Evolutionary conservation across 2,113 vertebrate species (phyloP), one percentile per base, ranked within the genome.

Genomic region (Sakesphorus luctuosus): DNA sequence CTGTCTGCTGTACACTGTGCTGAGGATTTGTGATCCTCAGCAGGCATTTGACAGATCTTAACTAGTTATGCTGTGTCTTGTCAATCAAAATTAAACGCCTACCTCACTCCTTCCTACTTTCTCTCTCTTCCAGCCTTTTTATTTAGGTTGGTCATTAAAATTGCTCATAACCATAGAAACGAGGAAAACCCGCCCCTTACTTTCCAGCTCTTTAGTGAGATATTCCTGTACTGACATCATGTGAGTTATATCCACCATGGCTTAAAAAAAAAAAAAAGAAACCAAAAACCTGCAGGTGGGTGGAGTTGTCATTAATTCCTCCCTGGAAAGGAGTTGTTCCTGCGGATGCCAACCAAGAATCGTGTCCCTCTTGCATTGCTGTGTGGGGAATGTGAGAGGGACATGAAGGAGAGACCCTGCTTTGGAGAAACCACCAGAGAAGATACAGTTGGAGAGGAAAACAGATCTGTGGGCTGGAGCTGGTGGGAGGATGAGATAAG

Each of bases 101-200:
- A 94, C 95, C 43, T 95, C 55, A 25, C 87, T 95, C 74, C 91
- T 94, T 96, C 94, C 94, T 92, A 96, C 93, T 96, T 95, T 95
- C 82, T 95, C 77, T 96, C 75, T 91, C 74, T 88, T 85, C 84
- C 92, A 94, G 92, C 52, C 84, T 94, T 93, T 94, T 94, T 94
- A 96, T 91, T 94, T 94, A 94, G 94, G 47, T 94, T 93, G 93
- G 89, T 97, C 88, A 97, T 94, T 95, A 93, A 91, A 97, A 94
- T 90, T 83, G 61, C 92, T 95, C 56, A 91, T 97, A 95, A 96
- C 96, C 96, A 97, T 95, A 91, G 96, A 92, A 97, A 96, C 96
- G 35, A 84, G 94, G 94, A 97, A 93, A 96, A 92, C 96, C 96
- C 94, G 5, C 96, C 96, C 87, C 92, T 95, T 93, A 40, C 66